Evolutionary conservation across 1,140 invertebrate genomes (phyloP).

Genomic region (Scylla paramamosain): DNA sequence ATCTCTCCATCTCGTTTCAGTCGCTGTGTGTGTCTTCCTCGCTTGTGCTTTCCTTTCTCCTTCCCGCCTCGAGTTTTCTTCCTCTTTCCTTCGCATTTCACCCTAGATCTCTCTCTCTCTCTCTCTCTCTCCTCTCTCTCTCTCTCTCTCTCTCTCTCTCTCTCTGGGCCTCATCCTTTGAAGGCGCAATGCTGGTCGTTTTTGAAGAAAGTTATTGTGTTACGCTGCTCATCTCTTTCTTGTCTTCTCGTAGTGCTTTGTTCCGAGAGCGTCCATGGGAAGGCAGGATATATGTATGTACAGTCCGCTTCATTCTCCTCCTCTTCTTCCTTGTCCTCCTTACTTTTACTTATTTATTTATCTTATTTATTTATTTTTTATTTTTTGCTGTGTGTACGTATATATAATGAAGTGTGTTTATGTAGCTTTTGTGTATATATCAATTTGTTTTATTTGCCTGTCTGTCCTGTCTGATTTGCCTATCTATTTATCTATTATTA

Average conservation of each 20-base stretch:
- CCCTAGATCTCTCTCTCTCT: not conserved
- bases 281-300: not conserved
- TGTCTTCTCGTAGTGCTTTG: not conserved
- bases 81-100: not conserved
- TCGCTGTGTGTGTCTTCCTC: not conserved
- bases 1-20: not conserved
- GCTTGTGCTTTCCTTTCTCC: not conserved
- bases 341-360: not conserved
- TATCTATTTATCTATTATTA: no score
- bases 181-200: not conserved
- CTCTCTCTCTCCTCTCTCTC: conserved; percentile 27
- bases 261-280: not conserved
- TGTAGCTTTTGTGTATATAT: not conserved
- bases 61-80: not conserved
- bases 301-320: not conserved
- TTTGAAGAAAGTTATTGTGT: not conserved
- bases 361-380: not conserved
- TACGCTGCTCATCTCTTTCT: not conserved
- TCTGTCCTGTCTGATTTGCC: no score
- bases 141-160: not conserved
- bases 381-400: no score
- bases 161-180: not conserved
- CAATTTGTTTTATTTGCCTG: no score
- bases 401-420: not conserved
- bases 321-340: not conserved